Conservation (phyloP, 2,113 vertebrate genomes). For the Canis aureus region DNA sequence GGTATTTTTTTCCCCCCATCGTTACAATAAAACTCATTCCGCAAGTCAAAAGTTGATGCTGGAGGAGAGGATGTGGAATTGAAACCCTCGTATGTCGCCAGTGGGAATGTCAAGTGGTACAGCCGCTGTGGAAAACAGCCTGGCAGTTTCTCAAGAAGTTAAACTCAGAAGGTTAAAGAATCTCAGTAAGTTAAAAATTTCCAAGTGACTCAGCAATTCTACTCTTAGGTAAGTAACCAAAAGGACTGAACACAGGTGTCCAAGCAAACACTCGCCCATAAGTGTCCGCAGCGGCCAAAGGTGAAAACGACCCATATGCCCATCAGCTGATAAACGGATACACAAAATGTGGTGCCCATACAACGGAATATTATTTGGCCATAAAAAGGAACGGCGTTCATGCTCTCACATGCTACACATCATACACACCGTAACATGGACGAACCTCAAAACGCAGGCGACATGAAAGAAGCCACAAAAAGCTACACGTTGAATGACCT, state of each 20-base stretch:
- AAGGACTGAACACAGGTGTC: not conserved
- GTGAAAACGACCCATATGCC: not conserved
- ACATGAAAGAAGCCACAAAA: not conserved
- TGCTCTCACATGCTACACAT: not conserved
- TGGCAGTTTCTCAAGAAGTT: not conserved
- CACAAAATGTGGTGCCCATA: not conserved
- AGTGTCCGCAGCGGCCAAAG: not conserved
- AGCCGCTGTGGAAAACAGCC: not conserved
- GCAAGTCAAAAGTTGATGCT: conserved; percentile 44
- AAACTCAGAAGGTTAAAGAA: not conserved
- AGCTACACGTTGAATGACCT: not conserved
- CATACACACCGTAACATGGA: accelerated
- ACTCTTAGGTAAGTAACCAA: not conserved
- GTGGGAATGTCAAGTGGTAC: not conserved
- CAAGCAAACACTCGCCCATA: not conserved
- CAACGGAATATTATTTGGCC: not conserved
- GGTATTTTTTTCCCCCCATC: not conserved
- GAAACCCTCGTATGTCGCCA: accelerated
- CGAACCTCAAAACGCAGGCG: not conserved
- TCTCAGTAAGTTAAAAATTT: not conserved
- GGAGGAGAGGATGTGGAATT: not conserved
- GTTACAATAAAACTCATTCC: conserved; percentile 67
- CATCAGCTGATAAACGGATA: accelerated
- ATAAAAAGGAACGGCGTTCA: not conserved
- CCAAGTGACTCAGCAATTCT: not conserved